These are phyloP conservation scores for Apamea monoglypha DNA, from an alignment of 2,888 invertebrate species.

Conservation along the genomic window DNA sequence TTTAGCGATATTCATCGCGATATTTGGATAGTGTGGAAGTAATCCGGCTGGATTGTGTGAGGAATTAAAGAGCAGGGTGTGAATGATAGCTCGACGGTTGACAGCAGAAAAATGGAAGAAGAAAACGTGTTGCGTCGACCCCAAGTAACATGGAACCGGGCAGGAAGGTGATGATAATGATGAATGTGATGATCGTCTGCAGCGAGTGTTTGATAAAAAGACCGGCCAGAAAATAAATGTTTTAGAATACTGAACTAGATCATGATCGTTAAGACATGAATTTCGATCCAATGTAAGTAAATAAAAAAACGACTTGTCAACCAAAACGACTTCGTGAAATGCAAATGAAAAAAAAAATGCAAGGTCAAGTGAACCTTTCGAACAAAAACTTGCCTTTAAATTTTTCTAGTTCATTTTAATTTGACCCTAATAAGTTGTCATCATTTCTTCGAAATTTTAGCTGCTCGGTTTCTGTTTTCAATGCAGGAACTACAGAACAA, in stretches of 20 bases:
- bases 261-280: background rate
- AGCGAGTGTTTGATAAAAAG: background rate
- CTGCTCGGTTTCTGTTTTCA: background rate
- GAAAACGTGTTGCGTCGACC: background rate
- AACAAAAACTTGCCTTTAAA: background rate
- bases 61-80: background rate
- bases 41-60: background rate
- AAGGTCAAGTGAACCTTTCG: background rate
- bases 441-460: background rate
- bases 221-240: background rate
- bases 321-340: too few relatives aligned
- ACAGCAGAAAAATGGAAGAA: background rate
- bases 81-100: background rate
- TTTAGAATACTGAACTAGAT: background rate
- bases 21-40: background rate
- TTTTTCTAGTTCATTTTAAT: background rate
- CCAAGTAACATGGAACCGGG: background rate
- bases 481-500: background rate
- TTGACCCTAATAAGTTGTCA: background rate
- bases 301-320: background rate
- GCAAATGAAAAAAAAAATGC: background rate
- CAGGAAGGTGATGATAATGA: background rate
- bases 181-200: background rate
- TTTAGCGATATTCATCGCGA: slow-evolving; percentile 33
- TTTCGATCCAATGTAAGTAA: background rate